Conservation (phyloP, 1,140 invertebrate species). For the Thrips palmi region DNA sequence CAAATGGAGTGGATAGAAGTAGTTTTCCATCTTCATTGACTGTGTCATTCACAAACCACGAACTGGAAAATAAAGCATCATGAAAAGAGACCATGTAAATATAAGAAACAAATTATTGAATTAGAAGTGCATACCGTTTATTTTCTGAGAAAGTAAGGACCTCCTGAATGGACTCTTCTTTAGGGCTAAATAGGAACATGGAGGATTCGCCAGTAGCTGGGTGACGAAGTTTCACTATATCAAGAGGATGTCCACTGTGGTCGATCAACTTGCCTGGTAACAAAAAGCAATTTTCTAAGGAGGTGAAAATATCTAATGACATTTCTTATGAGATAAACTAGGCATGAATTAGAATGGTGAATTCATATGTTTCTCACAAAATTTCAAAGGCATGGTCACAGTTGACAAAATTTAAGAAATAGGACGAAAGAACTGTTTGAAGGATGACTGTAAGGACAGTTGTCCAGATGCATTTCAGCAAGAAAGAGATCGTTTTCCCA, state of each 20-base stretch:
- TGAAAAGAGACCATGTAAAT: neutral
- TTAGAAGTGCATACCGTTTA: slow-evolving; percentile 19
- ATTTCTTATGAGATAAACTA: neutral
- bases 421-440: neutral
- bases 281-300: neutral
- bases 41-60: slow-evolving; percentile 48
- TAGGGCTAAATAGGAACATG: slow-evolving; percentile 38
- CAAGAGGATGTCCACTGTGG: slow-evolving; percentile 38
- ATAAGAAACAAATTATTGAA: neutral
- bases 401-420: neutral
- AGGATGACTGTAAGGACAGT: neutral
- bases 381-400: neutral
- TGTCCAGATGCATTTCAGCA: neutral
- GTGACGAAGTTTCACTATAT: slow-evolving; percentile 50
- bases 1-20: slow-evolving; percentile 46
- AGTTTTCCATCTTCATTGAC: slow-evolving; percentile 57
- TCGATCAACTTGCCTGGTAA: neutral
- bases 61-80: slow-evolving; percentile 22
- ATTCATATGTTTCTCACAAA: neutral
- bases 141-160: slow-evolving; percentile 43
- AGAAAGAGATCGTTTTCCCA: slow-evolving; percentile 4
- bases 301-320: too few relatives aligned
- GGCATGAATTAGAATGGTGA: neutral
- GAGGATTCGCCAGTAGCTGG: slow-evolving; percentile 36
- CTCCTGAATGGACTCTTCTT: slow-evolving; percentile 37